A percentile compares a stretch with the other conserved stretches of the same genome.
These are phyloP conservation scores for Pomatostomus ruficeps DNA, from an alignment of 2,113 vertebrate genomes.

Conservation along the genomic window DNA sequence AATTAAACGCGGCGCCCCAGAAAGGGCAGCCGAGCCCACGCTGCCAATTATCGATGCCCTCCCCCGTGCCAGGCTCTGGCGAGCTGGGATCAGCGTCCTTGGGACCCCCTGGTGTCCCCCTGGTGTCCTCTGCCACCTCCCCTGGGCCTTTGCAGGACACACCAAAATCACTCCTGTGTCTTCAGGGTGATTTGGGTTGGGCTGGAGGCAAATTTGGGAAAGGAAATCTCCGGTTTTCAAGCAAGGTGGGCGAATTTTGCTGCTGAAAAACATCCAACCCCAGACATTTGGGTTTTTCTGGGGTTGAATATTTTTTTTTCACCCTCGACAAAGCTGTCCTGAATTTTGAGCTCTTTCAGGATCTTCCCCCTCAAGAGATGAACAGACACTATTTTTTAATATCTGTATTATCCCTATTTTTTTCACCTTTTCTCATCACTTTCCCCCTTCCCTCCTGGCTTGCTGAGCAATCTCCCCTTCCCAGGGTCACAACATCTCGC, in stretches of 20 bases:
- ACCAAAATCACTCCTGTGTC: rapidly evolving
- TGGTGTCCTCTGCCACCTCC: background rate
- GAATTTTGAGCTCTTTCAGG: background rate
- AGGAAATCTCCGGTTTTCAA: background rate
- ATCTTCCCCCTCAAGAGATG: background rate
- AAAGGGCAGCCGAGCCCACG: background rate
- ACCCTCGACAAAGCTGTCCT: background rate
- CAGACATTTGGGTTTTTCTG: background rate
- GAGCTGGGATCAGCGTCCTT: background rate
- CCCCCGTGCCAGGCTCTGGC: rapidly evolving
- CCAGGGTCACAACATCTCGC: background rate
- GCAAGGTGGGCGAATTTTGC: background rate
- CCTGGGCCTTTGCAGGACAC: background rate
- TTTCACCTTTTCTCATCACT: background rate
- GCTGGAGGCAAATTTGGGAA: background rate
- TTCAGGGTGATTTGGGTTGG: too few species aligned
- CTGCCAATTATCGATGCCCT: background rate
- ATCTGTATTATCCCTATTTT: rapidly evolving
- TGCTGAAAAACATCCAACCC: background rate
- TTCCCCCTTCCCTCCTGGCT: background rate
- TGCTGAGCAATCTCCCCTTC: background rate
- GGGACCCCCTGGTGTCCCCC: background rate
- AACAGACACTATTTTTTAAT: background rate
- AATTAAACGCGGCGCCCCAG: slow-evolving; percentile 23
- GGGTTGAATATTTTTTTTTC: background rate